Percentiles rank a stretch among this genome's conserved stretches.
phyloP scores from a whole-genome alignment of 2,888 invertebrate genomes.

The Trissolcus brochymenae region DNA sequence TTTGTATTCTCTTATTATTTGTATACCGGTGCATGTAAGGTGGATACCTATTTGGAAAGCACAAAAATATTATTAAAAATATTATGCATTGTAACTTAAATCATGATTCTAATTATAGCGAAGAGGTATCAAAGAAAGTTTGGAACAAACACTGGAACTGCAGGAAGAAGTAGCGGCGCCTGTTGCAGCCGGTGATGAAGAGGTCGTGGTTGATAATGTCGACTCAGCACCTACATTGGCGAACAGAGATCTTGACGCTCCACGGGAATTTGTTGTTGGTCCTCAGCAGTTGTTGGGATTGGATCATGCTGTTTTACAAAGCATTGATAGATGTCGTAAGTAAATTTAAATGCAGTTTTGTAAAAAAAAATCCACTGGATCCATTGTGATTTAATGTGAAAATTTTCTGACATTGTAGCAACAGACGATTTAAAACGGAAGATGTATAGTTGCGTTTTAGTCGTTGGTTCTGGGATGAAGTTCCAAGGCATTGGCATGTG shows the following conservation, averaged over 20 bases:
- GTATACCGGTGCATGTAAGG: neutral
- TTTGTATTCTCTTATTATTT: neutral
- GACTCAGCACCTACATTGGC: conserved; percentile 72
- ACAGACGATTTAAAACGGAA: conserved; percentile 93
- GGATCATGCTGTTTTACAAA: conserved; percentile 93
- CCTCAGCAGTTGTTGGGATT: conserved; percentile 90
- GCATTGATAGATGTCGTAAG: conserved; percentile 91
- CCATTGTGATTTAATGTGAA: neutral
- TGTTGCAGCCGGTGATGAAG: conserved; percentile 74
- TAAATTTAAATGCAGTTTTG: neutral
- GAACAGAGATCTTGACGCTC: conserved; percentile 72
- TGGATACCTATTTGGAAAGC: too few species aligned
- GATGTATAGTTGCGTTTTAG: conserved; percentile 94
- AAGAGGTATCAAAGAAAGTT: conserved; percentile 80
- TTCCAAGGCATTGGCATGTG: conserved; percentile 89
- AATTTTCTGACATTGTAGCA: conserved; percentile 75
- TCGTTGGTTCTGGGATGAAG: conserved; percentile 95
- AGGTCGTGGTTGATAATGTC: conserved; percentile 77
- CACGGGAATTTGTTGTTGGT: conserved; percentile 82
- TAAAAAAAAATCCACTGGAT: neutral
- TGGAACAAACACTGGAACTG: conserved; percentile 77
- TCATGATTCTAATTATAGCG: conserved; percentile 72
- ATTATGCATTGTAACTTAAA: conserved; percentile 16
- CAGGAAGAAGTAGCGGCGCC: conserved; percentile 76
- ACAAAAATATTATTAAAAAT: too few species aligned